Conservation (phyloP, 2,888 invertebrate species). For the Meta bourneti region DNA sequence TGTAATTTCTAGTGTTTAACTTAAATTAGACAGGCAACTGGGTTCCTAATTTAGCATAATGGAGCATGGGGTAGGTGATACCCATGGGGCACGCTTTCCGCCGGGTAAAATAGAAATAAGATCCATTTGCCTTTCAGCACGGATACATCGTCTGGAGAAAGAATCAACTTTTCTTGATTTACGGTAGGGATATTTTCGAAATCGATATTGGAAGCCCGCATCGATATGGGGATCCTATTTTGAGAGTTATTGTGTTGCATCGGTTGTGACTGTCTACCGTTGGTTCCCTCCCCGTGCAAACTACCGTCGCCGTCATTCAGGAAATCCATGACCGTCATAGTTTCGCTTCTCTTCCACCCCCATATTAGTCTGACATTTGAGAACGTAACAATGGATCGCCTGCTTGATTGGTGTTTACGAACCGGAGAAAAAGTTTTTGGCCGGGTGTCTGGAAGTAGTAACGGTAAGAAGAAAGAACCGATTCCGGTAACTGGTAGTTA, state of each 20-base stretch:
- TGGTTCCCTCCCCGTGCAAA: neutral
- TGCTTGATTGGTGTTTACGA: neutral
- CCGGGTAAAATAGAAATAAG: too few relatives aligned
- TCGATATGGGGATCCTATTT: conserved; percentile 1
- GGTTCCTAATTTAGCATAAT: too few relatives aligned
- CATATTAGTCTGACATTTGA: neutral
- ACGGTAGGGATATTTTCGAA: neutral
- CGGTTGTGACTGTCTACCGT: conserved; percentile 13
- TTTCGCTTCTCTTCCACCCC: neutral
- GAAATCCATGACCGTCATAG: neutral
- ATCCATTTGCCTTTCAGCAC: too few relatives aligned
- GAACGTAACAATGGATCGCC: neutral
- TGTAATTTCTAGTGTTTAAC: neutral
- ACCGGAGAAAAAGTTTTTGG: neutral
- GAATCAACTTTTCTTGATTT: conserved; percentile 10
- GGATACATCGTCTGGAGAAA: too few relatives aligned
- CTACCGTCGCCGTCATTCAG: conserved; percentile 3
- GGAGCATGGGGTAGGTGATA: too few relatives aligned
- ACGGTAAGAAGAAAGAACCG: neutral
- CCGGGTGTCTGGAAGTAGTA: too few relatives aligned
- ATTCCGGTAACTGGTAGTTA: neutral
- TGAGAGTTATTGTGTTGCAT: conserved; percentile 4
- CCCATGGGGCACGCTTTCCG: too few relatives aligned
- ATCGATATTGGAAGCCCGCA: conserved; percentile 28
- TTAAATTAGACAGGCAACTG: too few relatives aligned